Evolutionary conservation across 1,140 invertebrate genomes (phyloP).

Genomic region (Calephelis nemesis): DNA sequence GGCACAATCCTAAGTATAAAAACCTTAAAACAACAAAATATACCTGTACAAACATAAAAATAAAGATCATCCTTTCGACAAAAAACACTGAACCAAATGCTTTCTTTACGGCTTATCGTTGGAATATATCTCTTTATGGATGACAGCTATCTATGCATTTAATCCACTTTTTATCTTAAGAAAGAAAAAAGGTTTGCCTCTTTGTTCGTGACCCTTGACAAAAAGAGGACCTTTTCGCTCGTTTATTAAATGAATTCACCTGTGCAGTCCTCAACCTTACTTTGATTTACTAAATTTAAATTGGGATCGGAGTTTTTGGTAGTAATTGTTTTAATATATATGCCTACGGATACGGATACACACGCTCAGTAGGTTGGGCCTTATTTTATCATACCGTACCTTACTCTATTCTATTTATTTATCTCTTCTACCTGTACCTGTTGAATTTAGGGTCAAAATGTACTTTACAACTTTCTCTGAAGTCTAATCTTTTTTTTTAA

Average conservation of each 20-base stretch:
- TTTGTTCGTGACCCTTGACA: conserved; percentile 61
- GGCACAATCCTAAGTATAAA: too few species aligned
- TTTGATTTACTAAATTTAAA: conserved; percentile 63
- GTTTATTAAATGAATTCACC: conserved; percentile 66
- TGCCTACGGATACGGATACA: too few species aligned
- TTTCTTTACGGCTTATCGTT: conserved; percentile 51
- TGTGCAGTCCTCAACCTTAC: conserved; percentile 51
- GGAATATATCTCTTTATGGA: conserved; percentile 68
- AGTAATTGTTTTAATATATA: conserved; percentile 22
- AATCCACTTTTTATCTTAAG: conserved; percentile 72
- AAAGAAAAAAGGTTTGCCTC: conserved; percentile 53
- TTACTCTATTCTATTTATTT: too few species aligned
- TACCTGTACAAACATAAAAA: background rate
- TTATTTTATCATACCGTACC: too few species aligned
- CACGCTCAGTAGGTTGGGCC: too few species aligned
- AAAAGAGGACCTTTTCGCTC: conserved; percentile 55
- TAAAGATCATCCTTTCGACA: background rate
- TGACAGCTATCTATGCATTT: conserved; percentile 69
- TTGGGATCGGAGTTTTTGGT: conserved; percentile 49
- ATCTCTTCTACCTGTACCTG: too few species aligned
- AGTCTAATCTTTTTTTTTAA: too few species aligned
- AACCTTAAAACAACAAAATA: background rate
- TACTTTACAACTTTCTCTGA: too few species aligned
- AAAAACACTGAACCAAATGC: conserved; percentile 5
- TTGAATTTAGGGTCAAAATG: too few species aligned